Percentiles rank a stretch among this genome's conserved stretches.
phyloP scores from a whole-genome alignment of 2,888 invertebrate species.

The Noctuana brunneofusca region DNA sequence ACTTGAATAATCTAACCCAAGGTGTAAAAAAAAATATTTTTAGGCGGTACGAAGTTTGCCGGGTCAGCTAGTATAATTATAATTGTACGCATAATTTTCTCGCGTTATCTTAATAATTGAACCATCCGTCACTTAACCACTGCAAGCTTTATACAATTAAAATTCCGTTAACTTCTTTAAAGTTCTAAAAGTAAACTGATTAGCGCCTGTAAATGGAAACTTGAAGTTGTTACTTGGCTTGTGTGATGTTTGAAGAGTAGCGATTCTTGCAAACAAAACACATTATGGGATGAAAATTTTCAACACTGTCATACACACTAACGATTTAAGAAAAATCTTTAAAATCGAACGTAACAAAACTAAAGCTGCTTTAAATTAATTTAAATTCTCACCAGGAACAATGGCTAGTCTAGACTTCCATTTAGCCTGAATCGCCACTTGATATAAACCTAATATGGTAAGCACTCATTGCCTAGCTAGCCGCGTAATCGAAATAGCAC shows the following conservation, averaged over 20 bases:
- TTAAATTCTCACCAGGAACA: slow-evolving; percentile 30
- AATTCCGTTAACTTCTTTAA: background rate
- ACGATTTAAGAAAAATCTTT: background rate
- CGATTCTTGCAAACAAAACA: no score
- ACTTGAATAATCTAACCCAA: no score
- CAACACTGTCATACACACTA: no score
- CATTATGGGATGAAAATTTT: no score
- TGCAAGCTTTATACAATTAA: background rate
- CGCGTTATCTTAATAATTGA: background rate
- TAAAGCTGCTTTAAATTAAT: slow-evolving; percentile 15
- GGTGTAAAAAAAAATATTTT: no score
- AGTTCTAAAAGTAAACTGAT: slow-evolving; percentile 2
- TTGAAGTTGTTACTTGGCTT: background rate
- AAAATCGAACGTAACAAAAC: background rate
- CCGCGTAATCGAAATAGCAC: slow-evolving; percentile 49
- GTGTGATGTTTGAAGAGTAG: background rate
- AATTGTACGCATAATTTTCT: no score
- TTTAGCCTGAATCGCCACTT: slow-evolving; percentile 36
- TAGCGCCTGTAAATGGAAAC: background rate
- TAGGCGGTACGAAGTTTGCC: no score
- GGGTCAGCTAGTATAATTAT: no score
- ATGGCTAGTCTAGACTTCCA: slow-evolving; percentile 31
- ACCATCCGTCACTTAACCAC: background rate
- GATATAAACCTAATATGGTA: slow-evolving; percentile 35
- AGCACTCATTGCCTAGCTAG: slow-evolving; percentile 41